Evolutionary conservation across 64 coral and sea anemone species (phyloP).

Genomic region (Astreopora myriophthalma): DNA sequence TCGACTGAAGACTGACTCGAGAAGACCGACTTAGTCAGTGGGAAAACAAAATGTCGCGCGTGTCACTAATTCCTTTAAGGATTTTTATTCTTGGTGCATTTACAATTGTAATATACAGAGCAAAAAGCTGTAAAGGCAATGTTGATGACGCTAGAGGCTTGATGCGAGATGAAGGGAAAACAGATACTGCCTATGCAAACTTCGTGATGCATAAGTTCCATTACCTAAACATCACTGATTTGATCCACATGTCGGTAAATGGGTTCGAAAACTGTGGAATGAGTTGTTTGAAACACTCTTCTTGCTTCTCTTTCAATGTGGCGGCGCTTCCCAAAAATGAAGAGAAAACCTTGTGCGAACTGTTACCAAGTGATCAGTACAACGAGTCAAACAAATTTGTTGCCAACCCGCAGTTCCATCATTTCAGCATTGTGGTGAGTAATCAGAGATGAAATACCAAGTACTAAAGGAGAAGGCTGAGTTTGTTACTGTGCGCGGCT

Average conservation of each 20-base stretch:
- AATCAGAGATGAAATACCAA: no score
- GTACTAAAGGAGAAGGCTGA: no score
- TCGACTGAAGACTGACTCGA: no score
- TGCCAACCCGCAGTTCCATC: no score
- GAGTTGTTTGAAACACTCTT: neutral
- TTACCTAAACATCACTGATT: neutral
- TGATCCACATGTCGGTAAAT: neutral
- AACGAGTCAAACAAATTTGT: no score
- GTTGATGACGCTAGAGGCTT: neutral
- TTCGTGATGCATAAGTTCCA: neutral
- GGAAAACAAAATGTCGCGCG: neutral
- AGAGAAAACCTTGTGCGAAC: neutral
- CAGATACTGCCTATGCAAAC: neutral
- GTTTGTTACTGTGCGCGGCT: no score
- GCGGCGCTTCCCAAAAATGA: neutral
- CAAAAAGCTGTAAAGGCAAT: neutral
- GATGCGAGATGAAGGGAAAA: neutral
- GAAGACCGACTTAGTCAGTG: no score
- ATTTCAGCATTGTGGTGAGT: no score
- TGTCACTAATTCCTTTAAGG: no score
- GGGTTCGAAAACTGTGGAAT: neutral
- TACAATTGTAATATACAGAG: neutral
- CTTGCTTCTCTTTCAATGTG: slow-evolving; percentile 7
- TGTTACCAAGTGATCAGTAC: no score
- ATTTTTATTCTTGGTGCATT: neutral